Conservation (phyloP, 1,140 invertebrate species). For the Bombus haemorrhoidalis region DNA sequence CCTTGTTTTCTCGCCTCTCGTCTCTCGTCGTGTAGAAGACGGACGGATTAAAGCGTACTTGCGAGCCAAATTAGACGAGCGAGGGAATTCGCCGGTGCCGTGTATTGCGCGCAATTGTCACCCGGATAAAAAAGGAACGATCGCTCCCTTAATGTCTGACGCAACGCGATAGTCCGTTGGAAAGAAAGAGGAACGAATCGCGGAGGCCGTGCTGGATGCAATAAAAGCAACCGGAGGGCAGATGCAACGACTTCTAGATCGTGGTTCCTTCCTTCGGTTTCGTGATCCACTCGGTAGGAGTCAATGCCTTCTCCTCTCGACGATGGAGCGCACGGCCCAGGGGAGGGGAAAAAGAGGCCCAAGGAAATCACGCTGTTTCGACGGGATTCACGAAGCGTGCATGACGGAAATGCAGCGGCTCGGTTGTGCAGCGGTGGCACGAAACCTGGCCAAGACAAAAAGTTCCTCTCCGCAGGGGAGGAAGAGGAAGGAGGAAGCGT, state of each 20-base stretch:
- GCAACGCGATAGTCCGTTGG: neutral
- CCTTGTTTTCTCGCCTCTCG: neutral
- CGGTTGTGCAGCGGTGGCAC: slow-evolving; percentile 55
- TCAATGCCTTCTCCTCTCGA: slow-evolving; percentile 37
- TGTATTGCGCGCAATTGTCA: slow-evolving; percentile 1
- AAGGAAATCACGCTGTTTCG: slow-evolving; percentile 57
- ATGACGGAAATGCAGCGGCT: slow-evolving; percentile 66
- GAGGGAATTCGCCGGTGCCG: neutral
- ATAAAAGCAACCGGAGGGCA: neutral
- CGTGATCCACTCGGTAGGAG: slow-evolving; percentile 38
- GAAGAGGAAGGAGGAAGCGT: slow-evolving; percentile 47
- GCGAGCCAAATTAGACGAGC: neutral
- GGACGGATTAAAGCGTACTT: neutral
- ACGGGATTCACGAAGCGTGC: slow-evolving; percentile 54
- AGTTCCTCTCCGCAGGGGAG: slow-evolving; percentile 47
- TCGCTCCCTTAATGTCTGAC: neutral
- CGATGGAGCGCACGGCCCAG: too few species aligned
- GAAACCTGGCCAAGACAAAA: slow-evolving; percentile 53
- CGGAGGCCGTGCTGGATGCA: neutral
- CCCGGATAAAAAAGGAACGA: neutral
- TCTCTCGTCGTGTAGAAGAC: neutral
- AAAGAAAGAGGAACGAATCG: slow-evolving; percentile 26
- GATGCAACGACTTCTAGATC: slow-evolving; percentile 41
- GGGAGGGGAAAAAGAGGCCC: slow-evolving; percentile 28
- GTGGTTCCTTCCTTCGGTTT: slow-evolving; percentile 29